Conservation (phyloP, 2,113 vertebrate genomes). For the Glaucidium brasilianum region DNA sequence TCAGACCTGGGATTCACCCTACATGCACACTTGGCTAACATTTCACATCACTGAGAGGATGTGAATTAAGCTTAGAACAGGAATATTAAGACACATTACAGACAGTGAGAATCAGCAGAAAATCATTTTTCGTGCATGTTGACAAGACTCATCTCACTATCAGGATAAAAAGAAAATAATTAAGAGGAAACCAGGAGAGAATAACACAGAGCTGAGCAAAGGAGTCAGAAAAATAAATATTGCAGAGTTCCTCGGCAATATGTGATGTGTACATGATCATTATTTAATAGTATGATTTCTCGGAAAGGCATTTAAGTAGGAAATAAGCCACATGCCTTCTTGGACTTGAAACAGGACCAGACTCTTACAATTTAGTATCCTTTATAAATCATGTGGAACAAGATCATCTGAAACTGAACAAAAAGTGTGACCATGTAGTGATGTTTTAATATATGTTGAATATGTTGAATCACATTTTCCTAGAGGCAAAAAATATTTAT, state of each 20-base stretch:
- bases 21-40: rapidly evolving
- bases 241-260: background rate
- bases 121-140: background rate
- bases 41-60: background rate
- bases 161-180: background rate
- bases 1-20: background rate
- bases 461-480: background rate
- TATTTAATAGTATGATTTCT: background rate
- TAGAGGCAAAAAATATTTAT: background rate
- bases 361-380: background rate
- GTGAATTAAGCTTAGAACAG: background rate
- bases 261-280: background rate
- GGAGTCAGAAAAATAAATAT: background rate
- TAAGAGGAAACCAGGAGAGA: background rate
- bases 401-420: background rate
- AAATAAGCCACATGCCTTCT: background rate
- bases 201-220: background rate
- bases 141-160: background rate
- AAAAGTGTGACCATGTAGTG: background rate
- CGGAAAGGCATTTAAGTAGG: background rate
- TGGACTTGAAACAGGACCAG: background rate
- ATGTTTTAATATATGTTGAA: too few species aligned
- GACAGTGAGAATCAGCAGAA: background rate
- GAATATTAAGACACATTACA: background rate
- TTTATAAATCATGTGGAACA: background rate